Base-by-base conservation (phyloP, 2,797 vertebrate species). In the Ctenochaetus hawaiiensis region DNA sequence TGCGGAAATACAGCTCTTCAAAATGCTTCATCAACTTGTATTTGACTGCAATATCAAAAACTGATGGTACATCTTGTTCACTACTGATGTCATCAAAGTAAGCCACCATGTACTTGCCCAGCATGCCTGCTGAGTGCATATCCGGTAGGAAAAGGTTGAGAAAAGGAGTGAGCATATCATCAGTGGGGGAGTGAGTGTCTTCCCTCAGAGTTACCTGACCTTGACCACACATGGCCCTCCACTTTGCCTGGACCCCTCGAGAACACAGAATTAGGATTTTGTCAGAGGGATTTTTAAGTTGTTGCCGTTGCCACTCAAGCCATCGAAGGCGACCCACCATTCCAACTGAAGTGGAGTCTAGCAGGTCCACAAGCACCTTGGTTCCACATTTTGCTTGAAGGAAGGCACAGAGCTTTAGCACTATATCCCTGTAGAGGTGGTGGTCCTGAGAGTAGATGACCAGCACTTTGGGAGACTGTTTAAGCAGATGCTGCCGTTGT, bases 371-470 rank as follows among this genome's bases (percentile, higher is more conserved):
- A 34, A 97, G 90, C 4, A 99, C 97, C 18, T 97, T 93, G 0
- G 95, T 95, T 77, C 97, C 97, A 44, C 98, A 99, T 44, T 95
- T 95, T 0, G 94, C 95, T 88, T 94, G 95, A 45, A 99, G 94
- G 86, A 99, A 99, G 79, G 97, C 95, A 0, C 96, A 96, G 41
- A 99, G 96, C 86, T 95, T 97, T 3, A 99, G 93, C 52, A 99
- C 97, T 34, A 98, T 87, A 0, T 98, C 95, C 59, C 95, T 93
- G 6, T 97, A 99, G 43, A 97, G 95, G n/a, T 80, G 88, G 83
- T 99, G 97, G 83, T 99, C 98, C 0, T 97, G 96, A 0, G 98
- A 99, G 90, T 99, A 99, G 87, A 99, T 94, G 5, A 99, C 87
- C 91, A 98, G 94, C 18, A 99, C 95, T 66, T 96, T 98, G 23